A percentile compares a stretch with the other conserved stretches of the same genome.
Conservation (phyloP, 1,140 invertebrate species). For the Steinernema feltiae region DNA sequence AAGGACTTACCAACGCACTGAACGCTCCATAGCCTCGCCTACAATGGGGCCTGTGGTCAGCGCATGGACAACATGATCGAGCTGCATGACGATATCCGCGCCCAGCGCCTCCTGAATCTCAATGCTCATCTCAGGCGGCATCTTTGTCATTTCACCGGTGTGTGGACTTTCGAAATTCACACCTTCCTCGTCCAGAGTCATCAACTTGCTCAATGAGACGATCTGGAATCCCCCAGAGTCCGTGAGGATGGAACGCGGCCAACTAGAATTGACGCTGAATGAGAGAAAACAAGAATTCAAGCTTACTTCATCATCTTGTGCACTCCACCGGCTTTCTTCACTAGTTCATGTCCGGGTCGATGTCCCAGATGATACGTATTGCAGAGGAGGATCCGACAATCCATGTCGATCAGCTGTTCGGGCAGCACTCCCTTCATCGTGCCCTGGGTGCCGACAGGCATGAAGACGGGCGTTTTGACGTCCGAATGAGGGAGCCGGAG, state of each 20-base stretch:
- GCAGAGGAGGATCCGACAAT: constrained; percentile 85
- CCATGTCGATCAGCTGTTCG: constrained; percentile 78
- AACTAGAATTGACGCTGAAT: constrained; percentile 58
- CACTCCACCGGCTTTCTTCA: constrained; percentile 80
- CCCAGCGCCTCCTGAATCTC: constrained; percentile 90
- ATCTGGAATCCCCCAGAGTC: constrained; percentile 66
- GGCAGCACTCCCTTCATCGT: constrained; percentile 90
- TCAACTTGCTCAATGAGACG: constrained; percentile 87
- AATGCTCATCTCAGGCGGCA: constrained; percentile 92
- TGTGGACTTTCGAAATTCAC: constrained; percentile 90
- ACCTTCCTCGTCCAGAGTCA: constrained; percentile 88
- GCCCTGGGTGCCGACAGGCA: constrained; percentile 92
- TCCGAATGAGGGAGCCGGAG: constrained; percentile 72
- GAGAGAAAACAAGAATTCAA: neutral
- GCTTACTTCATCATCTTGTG: constrained; percentile 84
- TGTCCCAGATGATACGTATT: constrained; percentile 97
- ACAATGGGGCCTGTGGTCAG: constrained; percentile 73
- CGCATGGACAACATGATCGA: constrained; percentile 93
- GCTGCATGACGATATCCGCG: constrained; percentile 97
- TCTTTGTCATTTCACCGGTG: constrained; percentile 68
- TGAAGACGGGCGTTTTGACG: constrained; percentile 78
- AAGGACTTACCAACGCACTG: constrained; percentile 35
- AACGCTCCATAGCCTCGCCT: constrained; percentile 81
- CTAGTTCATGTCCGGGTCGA: constrained; percentile 76
- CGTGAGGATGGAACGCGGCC: constrained; percentile 81